These are phyloP conservation scores for Sebastes ruberrimus DNA, from an alignment of 2,797 vertebrate species.

Conservation along the genomic window DNA sequence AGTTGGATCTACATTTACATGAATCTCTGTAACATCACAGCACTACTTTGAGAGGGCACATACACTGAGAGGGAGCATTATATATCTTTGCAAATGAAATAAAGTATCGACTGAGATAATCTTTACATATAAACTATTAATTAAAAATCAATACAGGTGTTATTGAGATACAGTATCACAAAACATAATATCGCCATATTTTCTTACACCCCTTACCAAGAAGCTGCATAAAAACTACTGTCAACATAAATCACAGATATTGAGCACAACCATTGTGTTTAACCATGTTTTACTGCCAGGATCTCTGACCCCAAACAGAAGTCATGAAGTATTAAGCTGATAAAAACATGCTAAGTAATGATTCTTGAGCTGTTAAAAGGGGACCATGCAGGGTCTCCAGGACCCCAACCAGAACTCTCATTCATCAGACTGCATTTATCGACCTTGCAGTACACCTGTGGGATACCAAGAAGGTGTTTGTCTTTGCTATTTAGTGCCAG, in stretches of 20 bases:
- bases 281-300: neutral
- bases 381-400: neutral
- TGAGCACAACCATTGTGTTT: neutral
- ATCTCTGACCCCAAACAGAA: neutral
- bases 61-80: no score
- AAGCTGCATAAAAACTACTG: neutral
- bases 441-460: constrained; percentile 20
- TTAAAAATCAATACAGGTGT: no score
- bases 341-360: neutral
- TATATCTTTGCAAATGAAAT: no score
- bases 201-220: no score
- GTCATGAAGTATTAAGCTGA: neutral
- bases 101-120: no score
- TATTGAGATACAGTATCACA: no score
- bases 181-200: no score
- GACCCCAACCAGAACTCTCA: neutral
- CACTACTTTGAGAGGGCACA: no score
- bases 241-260: neutral
- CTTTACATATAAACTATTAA: no score
- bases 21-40: no score
- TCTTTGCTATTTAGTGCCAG: neutral
- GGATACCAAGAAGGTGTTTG: neutral
- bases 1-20: no score
- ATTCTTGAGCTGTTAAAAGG: neutral
- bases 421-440: neutral